These are phyloP conservation scores for Mellilla xanthometata DNA, from an alignment of 2,888 invertebrate species.

Conservation along the genomic window DNA sequence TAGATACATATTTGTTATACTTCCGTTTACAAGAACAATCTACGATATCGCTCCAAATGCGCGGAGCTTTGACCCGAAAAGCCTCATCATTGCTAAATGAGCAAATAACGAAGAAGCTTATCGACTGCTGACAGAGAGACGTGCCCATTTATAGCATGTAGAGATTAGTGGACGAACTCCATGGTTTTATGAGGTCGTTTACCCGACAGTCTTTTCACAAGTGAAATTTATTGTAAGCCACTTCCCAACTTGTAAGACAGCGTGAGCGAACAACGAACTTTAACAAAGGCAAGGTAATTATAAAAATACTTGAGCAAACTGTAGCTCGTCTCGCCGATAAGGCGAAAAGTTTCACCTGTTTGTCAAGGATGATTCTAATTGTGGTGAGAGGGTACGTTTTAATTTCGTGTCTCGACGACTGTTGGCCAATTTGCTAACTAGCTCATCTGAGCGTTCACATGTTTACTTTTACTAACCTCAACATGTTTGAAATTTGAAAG, in stretches of 20 bases:
- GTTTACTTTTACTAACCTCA: too few relatives aligned
- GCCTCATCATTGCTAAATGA: slow-evolving; percentile 4
- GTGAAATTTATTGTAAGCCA: slow-evolving; percentile 17
- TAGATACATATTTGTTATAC: too few relatives aligned
- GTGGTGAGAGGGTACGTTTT: slow-evolving; percentile 38
- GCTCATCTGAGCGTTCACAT: too few relatives aligned
- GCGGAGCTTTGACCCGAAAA: neutral
- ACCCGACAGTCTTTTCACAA: slow-evolving; percentile 10
- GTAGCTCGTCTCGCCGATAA: slow-evolving; percentile 37
- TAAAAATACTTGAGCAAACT: slow-evolving; percentile 38
- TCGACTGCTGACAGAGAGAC: slow-evolving; percentile 8
- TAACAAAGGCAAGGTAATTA: slow-evolving; percentile 40
- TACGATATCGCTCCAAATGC: neutral
- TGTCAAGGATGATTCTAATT: slow-evolving; percentile 41
- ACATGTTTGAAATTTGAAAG: too few relatives aligned
- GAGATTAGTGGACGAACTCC: slow-evolving; percentile 8
- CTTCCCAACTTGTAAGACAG: slow-evolving; percentile 14
- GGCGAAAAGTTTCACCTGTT: slow-evolving; percentile 43
- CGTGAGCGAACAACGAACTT: slow-evolving; percentile 22
- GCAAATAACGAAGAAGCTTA: slow-evolving; percentile 11
- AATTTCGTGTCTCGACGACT: slow-evolving; percentile 31
- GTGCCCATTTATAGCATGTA: slow-evolving; percentile 15
- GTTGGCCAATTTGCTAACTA: too few relatives aligned
- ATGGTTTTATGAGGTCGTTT: slow-evolving; percentile 15
- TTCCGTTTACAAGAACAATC: too few relatives aligned